These are phyloP conservation scores for Cristatella mucedo DNA, from an alignment of 2,888 invertebrate genomes.

Conservation along the genomic window DNA sequence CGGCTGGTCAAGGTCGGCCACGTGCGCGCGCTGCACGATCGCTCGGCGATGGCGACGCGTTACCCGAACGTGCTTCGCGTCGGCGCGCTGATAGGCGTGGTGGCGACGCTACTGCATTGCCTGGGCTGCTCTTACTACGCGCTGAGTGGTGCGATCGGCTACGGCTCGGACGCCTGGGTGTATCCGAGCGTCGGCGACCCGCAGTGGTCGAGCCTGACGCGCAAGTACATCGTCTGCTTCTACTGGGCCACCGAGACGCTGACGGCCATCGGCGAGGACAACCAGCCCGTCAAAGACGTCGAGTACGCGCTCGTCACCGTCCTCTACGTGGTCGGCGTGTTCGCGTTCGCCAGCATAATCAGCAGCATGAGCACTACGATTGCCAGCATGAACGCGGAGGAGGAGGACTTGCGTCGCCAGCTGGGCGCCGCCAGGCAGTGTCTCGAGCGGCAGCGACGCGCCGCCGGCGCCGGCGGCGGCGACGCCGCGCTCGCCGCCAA, in stretches of 20 bases:
- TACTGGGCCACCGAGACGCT: slow-evolving; percentile 92
- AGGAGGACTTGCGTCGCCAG: slow-evolving; percentile 79
- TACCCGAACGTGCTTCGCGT: slow-evolving; percentile 56
- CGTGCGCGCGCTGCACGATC: slow-evolving; percentile 77
- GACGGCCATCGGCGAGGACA: slow-evolving; percentile 76
- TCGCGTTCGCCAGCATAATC: slow-evolving; percentile 91
- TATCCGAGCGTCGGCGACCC: slow-evolving; percentile 22
- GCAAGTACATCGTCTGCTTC: slow-evolving; percentile 75
- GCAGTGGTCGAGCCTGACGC: slow-evolving; percentile 44
- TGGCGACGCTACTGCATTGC: slow-evolving; percentile 38
- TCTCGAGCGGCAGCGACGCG: no score
- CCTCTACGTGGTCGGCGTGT: slow-evolving; percentile 77
- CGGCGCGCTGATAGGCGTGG: slow-evolving; percentile 31
- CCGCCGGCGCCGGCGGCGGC: no score
- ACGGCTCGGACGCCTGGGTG: slow-evolving; percentile 65
- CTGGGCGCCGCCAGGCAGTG: neutral
- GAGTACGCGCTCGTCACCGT: slow-evolving; percentile 84
- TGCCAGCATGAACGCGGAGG: slow-evolving; percentile 85
- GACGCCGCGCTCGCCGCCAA: no score
- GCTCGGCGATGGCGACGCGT: slow-evolving; percentile 81
- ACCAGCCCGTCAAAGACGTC: slow-evolving; percentile 73
- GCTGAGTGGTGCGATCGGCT: slow-evolving; percentile 51
- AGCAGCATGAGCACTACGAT: slow-evolving; percentile 75
- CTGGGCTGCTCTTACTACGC: slow-evolving; percentile 38
- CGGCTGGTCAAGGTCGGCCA: slow-evolving; percentile 58